Evolutionary conservation across 2,797 vertebrate genomes (phyloP), one percentile per base, ranked within the genome.

Genomic region (Cryptoprocta ferox): DNA sequence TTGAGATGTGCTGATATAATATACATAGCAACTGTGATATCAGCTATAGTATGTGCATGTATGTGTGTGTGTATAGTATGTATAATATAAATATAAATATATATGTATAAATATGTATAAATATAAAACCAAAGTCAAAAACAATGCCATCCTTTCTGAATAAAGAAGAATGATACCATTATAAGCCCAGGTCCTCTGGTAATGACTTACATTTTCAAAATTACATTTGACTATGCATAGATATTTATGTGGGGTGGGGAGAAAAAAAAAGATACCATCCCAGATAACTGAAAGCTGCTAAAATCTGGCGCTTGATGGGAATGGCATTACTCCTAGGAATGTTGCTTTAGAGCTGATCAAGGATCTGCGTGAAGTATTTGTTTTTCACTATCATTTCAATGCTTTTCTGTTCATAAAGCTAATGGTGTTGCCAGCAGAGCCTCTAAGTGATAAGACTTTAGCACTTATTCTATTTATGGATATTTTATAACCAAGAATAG

Each of bases 401-500:
- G 10, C 19, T 18, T 93, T 96, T 68, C 63, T 85, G 39, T 78
- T n/a, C 56, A 91, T 35, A 42, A 85, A 63, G 32, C 68, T 70
- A 13, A 48, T 59, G 18, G 66, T 42, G 32, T 39, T 39, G 15
- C 15, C 45, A 85, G 45, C 61, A 70, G 71, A 94, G 42, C 10
- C 11, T 68, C 61, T 42, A 93, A 82, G 63, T 24, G 18, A 93
- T 48, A 66, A 50, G 19, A 76, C 35, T 39, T 59, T 37, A 18
- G 5, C 10, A 48, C 37, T 53, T 75, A 32, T 87, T 94, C 42
- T 92, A n/a, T 85, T 71, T 89, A 28, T 21, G 12, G 37, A 10
- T 86, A 59, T 61, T 53, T 96, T 92, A 78, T 88, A 68, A 89
- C 59, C 35, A 85, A 18, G 24, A 90, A 71, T 59, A 87, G 84